Evolutionary conservation across 2,888 invertebrate species (phyloP), one percentile per base, ranked within the genome.

Genomic region (Timandra comae): DNA sequence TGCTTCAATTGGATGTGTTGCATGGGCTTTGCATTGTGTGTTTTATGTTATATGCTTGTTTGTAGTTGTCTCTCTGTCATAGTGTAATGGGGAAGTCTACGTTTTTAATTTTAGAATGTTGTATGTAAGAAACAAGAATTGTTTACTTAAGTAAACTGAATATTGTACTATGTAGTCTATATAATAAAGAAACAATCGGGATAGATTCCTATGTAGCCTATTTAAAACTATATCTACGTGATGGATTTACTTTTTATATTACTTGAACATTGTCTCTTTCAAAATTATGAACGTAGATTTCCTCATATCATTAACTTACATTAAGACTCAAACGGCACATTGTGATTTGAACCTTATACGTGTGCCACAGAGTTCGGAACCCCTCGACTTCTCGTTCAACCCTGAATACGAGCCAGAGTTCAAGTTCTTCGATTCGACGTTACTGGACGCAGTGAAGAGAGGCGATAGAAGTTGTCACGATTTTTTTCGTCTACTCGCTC

Each of bases 321-420:
- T n/a, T n/a, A n/a, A n/a, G n/a, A n/a, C n/a, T n/a, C n/a, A n/a
- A n/a, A n/a, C n/a, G n/a, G n/a, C n/a, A n/a, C n/a, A n/a, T n/a
- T n/a, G n/a, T n/a, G n/a, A n/a, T n/a, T n/a, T n/a, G n/a, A n/a
- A n/a, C n/a, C n/a, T n/a, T n/a, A n/a, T n/a, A n/a, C n/a, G n/a
- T n/a, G n/a, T n/a, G n/a, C n/a, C n/a, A n/a, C 87, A 96, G 95
- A 88, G 88, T 44, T 88, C 92, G 24, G 91, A 93, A 57, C 90
- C 92, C 27, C 82, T 98, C 50, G 98, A 99, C 77, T 97, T 99
- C 77, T 96, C 98, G n/a, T 91, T 91, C 69, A 99, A 99, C 85
- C 91, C 92, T 23, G 93, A 96, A 72, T 93, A 93, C 73, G 99
- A 99, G 78, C 88, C 92, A 4, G 93, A 92, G 40, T 99, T 99